Evolutionary conservation across 2,888 invertebrate genomes (phyloP).

Genomic region (Synergus laeviventris): DNA sequence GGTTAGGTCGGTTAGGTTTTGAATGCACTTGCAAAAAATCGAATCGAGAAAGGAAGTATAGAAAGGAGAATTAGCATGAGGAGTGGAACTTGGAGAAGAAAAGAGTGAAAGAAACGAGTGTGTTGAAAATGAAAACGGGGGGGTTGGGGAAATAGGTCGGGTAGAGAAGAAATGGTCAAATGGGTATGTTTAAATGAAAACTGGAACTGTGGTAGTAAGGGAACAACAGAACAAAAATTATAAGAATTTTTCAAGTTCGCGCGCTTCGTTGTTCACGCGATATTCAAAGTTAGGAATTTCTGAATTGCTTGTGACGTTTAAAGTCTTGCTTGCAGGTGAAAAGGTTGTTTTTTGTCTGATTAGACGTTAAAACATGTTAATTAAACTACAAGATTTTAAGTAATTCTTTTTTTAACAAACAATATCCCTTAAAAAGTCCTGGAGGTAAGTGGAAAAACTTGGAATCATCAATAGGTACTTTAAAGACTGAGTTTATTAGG

Average conservation of each 20-base stretch:
- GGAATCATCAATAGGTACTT: too few relatives aligned
- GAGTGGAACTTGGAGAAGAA: neutral
- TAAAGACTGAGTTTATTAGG: too few relatives aligned
- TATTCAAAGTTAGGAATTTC: neutral
- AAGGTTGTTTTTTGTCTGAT: too few relatives aligned
- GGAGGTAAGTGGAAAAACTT: too few relatives aligned
- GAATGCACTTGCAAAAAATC: conserved; percentile 28
- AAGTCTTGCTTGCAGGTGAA: too few relatives aligned
- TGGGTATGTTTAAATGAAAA: conserved; percentile 11
- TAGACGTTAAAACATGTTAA: too few relatives aligned
- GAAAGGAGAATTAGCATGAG: conserved; percentile 22
- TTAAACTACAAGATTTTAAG: too few relatives aligned
- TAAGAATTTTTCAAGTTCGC: neutral
- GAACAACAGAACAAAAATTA: neutral
- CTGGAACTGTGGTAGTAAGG: neutral
- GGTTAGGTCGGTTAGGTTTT: conserved; percentile 13
- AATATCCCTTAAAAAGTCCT: too few relatives aligned
- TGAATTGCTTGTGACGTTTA: neutral
- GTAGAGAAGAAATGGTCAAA: neutral
- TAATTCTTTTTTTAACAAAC: too few relatives aligned
- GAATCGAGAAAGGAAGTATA: conserved; percentile 29
- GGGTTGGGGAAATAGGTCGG: neutral
- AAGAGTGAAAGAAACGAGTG: conserved; percentile 36
- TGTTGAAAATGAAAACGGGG: conserved; percentile 23
- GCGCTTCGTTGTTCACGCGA: neutral